Base-by-base conservation (phyloP, 1,140 invertebrate genomes). In the Papilio polytes region DNA sequence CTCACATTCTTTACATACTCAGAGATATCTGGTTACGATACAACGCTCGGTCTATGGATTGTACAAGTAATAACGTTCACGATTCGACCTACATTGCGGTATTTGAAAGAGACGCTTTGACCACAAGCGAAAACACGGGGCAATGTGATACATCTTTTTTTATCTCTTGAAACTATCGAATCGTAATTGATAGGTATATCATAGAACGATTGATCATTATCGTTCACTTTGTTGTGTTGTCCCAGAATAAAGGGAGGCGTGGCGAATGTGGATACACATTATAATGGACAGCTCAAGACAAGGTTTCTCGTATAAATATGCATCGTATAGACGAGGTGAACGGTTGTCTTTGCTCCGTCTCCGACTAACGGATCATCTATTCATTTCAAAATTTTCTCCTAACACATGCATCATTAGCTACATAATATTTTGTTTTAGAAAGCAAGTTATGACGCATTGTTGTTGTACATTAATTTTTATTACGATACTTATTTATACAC, bases 31-130 rank as follows among this genome's bases (percentile, higher is more conserved):
- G 51, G 74, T 78, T 78, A 56, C 51, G 74, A 78, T 78, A 36
- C 48, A n/a, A 59, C 48, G 74, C 44, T 56, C 74, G 26, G 41
- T 36, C 51, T 78, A 46, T 31, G 91, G 86, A 89, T 88, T 90
- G 92, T 89, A 87, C 85, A 86, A 84, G 84, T 85, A 88, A 87
- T 88, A 89, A 88, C 84, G 88, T 88, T 91, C 88, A 86, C 85
- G 86, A 86, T 85, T 85, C 89, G 90, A 89, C 91, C 89, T 81
- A 92, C 87, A 91, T 92, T 85, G 81, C 80, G 82, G 76, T 83
- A 86, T 89, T 90, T 85, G 87, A 91, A 91, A 90, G 90, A 91
- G 92, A 92, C 81, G 82, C 83, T 86, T 86, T 82, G 84, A 86
- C 82, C 84, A 87, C 84, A 88, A 83, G n/a, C 56, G 53, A 78